These are phyloP conservation scores for Acanthoscelides obtectus DNA, from an alignment of 2,888 invertebrate genomes.

Conservation along the genomic window DNA sequence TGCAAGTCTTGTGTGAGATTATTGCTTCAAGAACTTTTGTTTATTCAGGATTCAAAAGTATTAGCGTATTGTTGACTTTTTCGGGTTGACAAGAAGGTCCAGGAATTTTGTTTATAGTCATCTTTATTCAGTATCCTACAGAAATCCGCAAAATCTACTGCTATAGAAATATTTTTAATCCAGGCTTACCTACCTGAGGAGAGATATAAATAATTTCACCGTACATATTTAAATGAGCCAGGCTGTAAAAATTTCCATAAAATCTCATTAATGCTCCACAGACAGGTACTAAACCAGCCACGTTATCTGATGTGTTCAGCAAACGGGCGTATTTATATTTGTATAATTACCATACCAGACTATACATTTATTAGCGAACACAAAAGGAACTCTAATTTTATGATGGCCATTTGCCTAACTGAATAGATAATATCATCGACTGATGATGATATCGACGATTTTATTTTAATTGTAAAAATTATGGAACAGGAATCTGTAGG, in stretches of 20 bases:
- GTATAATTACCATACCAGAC: not conserved
- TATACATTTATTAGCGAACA: not conserved
- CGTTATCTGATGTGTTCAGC: not conserved
- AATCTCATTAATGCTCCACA: not conserved
- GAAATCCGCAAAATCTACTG: too few species aligned
- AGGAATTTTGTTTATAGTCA: too few species aligned
- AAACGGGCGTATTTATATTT: not conserved
- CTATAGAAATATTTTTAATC: not conserved
- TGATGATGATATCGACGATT: too few species aligned
- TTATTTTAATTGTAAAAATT: too few species aligned
- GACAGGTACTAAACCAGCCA: not conserved
- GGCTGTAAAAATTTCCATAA: not conserved
- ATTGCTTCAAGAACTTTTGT: too few species aligned
- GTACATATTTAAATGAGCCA: not conserved
- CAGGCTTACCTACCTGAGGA: not conserved
- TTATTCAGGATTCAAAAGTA: too few species aligned
- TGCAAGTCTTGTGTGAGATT: too few species aligned
- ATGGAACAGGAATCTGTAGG: too few species aligned
- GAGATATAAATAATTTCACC: not conserved
- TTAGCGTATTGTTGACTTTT: too few species aligned
- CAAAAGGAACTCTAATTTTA: not conserved
- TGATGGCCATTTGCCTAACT: not conserved
- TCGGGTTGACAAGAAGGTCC: too few species aligned
- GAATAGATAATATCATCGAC: not conserved
- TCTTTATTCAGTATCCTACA: too few species aligned